Evolutionary conservation across 2,113 vertebrate genomes (phyloP).

Genomic region (Himantopus leucocephalus): DNA sequence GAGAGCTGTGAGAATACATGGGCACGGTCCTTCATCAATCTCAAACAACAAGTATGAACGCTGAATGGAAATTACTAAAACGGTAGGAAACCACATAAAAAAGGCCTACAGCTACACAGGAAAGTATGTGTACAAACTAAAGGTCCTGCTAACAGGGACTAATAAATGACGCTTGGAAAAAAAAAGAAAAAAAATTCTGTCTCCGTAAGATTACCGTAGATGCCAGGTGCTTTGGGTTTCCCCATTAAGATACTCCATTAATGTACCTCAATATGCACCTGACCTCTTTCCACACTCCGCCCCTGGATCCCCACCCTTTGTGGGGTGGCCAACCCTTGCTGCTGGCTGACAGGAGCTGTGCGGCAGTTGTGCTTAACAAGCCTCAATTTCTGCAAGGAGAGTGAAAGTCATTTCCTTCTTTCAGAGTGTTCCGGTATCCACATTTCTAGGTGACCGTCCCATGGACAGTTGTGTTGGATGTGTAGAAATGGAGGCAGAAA

Average conservation of each 20-base stretch:
- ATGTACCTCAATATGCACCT: background rate
- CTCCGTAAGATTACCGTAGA: too few species aligned
- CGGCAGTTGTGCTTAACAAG: background rate
- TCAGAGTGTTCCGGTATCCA: too few species aligned
- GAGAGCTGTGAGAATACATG: background rate
- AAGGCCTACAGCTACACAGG: background rate
- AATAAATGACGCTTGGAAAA: background rate
- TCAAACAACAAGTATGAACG: background rate
- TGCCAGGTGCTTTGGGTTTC: background rate
- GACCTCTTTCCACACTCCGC: too few species aligned
- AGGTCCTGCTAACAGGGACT: background rate
- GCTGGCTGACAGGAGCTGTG: background rate
- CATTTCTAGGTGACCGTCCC: background rate
- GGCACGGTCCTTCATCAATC: background rate
- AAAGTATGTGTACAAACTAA: background rate
- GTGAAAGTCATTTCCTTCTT: background rate
- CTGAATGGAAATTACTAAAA: background rate
- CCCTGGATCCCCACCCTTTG: background rate
- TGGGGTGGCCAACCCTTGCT: too few species aligned
- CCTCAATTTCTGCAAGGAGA: background rate
- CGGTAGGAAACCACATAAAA: background rate
- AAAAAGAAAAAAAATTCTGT: background rate
- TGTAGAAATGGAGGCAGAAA: background rate
- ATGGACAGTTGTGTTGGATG: fast-evolving
- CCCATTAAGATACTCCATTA: background rate